Evolutionary conservation across 2,888 invertebrate genomes (phyloP), one percentile per base, ranked within the genome.

Genomic region (Diabrotica balteata): DNA sequence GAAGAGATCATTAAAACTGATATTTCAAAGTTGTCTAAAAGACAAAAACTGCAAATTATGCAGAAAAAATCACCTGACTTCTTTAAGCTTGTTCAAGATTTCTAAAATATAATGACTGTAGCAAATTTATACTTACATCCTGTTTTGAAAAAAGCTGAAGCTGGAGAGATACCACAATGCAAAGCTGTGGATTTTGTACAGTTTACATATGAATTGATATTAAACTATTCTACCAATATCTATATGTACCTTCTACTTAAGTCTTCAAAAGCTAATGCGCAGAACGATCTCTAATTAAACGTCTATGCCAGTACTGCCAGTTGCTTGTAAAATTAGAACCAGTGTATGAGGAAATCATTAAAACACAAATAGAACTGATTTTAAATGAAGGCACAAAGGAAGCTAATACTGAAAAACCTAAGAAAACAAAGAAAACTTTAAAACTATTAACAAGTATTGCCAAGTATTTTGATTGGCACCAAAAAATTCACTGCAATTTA

Each of bases 31-130:
- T 85, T 96, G 78, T 90, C 91, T 10, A 89, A 90, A 77, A 87
- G 91, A 64, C 91, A 96, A 80, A 93, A 93, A 77, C 78, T 91
- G 63, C 90, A 91, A 77, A 82, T 96, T 62, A 85, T 97, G 72
- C 88, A 91, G 80, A 93, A 94, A 79, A 94, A 96, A 82, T 93
- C 94, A 59, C 96, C 97, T 3, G 96, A 97, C 84, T 91, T 96
- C 80, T 81, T 90, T 63, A 90, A 90, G 6, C 86, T 97, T 9
- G 86, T 94, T 60, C 87, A 90, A 70, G 95, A 96, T 82, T 94
- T 92, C 79, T 90, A 93, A 86, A 87, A 46, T 17, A 83, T 81
- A 75, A 79, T 94, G 78, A 84, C 82, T 8, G 90, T 93, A 77
- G 88, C 90, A 11, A 89, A 88, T 79, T 87, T 89, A 72, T 85